Base-by-base conservation (phyloP, 2,888 invertebrate species). In the Acanthosepion pharaonis region DNA sequence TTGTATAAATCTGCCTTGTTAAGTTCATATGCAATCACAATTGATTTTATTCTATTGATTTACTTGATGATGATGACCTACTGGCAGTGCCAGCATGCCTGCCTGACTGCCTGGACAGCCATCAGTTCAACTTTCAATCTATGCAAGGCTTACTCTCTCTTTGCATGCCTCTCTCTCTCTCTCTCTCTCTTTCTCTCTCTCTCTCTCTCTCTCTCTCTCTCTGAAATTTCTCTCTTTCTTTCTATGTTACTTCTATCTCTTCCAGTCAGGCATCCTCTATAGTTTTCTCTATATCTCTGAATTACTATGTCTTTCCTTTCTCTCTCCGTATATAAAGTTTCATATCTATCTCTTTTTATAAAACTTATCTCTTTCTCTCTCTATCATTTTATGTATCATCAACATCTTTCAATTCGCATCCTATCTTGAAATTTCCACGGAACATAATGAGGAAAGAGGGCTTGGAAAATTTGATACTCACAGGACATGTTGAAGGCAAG, bases 41-140 rank as follows among this genome's bases (percentile, higher is more conserved):
- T 78, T 78, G 78, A 78, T 78, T 78, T 78, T 78, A 78, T 78
- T 78, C 78, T 33, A 78, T 78, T 18, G 78, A 78, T 78, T 78
- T 78, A 33, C n/a, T 78, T 15, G n/a, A 78, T 78, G n/a, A n/a
- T 78, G 78, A 78, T 78, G 78, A 78, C 78, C 78, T 78, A 78
- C n/a, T 78, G 78, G 15, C n/a, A 11, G 5, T n/a, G 78, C 78
- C n/a, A 33, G 78, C 5, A 6, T 20, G 23, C 20, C 59, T 59
- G 23, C 23, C 25, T 59, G 23, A 0, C 59, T 59, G 59, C 59
- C 20, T 59, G 59, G 59, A 20, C 59, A 59, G 20, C 78, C 78
- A 4, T 78, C n/a, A 78, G n/a, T 78, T 78, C n/a, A 8, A 33
- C 78, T n/a, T n/a, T 78, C 78, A 33, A 78, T n/a, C 78, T n/a